Evolutionary conservation across 2,113 vertebrate genomes (phyloP), one percentile per base, ranked within the genome.

Genomic region (Siphamia tubifer): DNA sequence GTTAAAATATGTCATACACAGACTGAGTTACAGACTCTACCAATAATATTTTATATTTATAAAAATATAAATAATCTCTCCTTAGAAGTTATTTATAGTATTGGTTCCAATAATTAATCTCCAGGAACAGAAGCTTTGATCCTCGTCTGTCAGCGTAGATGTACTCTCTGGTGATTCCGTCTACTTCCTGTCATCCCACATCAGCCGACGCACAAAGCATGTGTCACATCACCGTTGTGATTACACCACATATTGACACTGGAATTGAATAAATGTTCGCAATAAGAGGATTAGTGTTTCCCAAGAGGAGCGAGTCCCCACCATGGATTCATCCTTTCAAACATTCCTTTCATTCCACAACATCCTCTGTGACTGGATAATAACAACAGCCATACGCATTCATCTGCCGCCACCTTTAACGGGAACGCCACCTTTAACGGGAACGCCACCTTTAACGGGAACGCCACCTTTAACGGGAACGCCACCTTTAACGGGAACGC

Each of bases 231-330:
- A 52, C 77, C 51, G 6, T 85, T 86, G 74, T 81, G 80, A 89
- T 88, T 77, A 66, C 70, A 52, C 54, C 65, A 74, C 82, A 85
- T 90, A 88, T 87, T 84, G 85, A 85, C 85, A 71, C 77, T 79
- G 58, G 77, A 86, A 89, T 88, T 86, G 77, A 92, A 88, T 84
- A 82, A 85, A 81, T 90, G 77, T 84, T 68, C 39, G 58, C 71
- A 80, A 77, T 86, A 87, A 90, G 76, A 72, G 82, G 87, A 92
- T 90, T 89, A 89, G 82, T 74, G 81, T 83, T 82, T 90, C 87
- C 79, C 73, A 73, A 76, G 84, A 87, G 85, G 57, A 34, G 25
- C 13, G 38, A 19, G 13, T 51, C 68, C 69, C 60, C 45, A 43
- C 47, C 34, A 53, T 67, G 52, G 52, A 68, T 85, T 89, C 74